Conservation (phyloP, 2,113 vertebrate species). For the Coptodon bakossiorum region DNA sequence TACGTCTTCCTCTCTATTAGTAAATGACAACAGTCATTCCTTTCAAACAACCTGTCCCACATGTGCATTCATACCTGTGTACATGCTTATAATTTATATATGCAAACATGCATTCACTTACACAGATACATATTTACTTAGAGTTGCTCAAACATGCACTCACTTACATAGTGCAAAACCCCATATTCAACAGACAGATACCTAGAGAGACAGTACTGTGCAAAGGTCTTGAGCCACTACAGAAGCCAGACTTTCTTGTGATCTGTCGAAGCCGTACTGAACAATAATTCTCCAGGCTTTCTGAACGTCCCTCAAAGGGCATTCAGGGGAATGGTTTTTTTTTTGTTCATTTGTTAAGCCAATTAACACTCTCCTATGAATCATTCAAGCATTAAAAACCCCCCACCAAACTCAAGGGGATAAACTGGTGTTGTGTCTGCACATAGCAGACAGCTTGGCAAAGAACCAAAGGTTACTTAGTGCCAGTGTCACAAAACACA, state of each 20-base stretch:
- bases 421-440: not conserved
- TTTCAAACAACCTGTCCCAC: not conserved
- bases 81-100: not conserved
- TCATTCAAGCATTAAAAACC: not conserved
- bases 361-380: not conserved
- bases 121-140: not conserved
- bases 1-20: not conserved
- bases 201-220: not conserved
- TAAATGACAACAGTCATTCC: not conserved
- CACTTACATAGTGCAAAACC: not conserved
- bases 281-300: not conserved
- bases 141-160: not conserved
- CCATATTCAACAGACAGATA: not conserved
- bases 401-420: not conserved
- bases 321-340: not conserved
- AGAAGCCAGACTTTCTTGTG: not conserved
- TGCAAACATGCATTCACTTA: not conserved
- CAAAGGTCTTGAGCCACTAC: not conserved
- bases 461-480: not conserved
- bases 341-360: not conserved
- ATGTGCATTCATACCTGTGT: not conserved
- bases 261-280: not conserved
- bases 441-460: not conserved
- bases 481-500: not conserved
- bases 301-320: not conserved